Evolutionary conservation across 2,113 vertebrate genomes (phyloP), one percentile per base, ranked within the genome.

Genomic region (Orthonyx spaldingii): DNA sequence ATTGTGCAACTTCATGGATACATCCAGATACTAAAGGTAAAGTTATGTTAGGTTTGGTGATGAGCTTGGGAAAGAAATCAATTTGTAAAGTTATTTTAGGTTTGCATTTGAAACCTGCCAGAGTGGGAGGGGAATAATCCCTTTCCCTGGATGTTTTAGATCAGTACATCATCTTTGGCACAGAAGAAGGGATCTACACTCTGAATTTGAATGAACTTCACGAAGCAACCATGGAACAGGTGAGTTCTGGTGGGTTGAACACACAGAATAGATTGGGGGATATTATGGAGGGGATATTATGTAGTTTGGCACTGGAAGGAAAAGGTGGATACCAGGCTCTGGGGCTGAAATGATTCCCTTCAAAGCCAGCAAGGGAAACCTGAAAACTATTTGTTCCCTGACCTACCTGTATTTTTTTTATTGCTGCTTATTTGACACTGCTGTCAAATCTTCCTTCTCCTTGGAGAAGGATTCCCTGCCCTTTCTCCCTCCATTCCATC

Each of bases 161-260:
- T 93, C 99, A 99, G 76, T 99, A 99, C 93, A 98, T 99, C 61
- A 99, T 99, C 97, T 99, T 99, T 98, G 99, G 99, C 94, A 99
- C 99, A 1, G 99, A 99, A 95, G 99, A 99, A 89, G 99, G 99
- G 13, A 99, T 99, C 97, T 99, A 99, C 42, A 99, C 99, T 1
- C 98, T 99, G 96, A 99, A 99, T 97, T 96, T 99, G 79, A 99
- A 99, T 65, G 99, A 99, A 90, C 98, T 99, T 50, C 99, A 99
- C 2, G 99, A 99, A 97, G 99, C 99, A 84, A 99, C 99, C 10
- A 99, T 99, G 99, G 99, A 99, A 96, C 99, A 99, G 99, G 99
- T 99, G 98, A 97, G 47, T 37, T 94, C 24, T 42, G 71, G 4
- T 69, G 82, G 72, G 8, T 0, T 28, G 60, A 33, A 27, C 30